Conservation (phyloP, 2,888 invertebrate species). For the Platycheirus albimanus region DNA sequence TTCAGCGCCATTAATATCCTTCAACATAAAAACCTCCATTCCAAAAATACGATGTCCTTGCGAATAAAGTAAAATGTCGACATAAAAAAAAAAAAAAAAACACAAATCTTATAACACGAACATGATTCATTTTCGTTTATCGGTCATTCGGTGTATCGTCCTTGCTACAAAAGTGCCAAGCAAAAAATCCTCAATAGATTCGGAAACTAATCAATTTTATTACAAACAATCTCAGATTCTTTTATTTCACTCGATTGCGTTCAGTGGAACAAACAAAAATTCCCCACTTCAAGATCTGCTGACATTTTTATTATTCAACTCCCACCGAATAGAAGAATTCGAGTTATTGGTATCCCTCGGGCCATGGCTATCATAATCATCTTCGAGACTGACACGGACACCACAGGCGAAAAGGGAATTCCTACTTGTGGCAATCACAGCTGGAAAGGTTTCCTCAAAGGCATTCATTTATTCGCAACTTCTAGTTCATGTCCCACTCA, state of each 20-base stretch:
- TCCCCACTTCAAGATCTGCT: slow-evolving; percentile 45
- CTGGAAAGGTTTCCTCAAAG: slow-evolving; percentile 52
- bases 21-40: not conserved
- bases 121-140: not conserved
- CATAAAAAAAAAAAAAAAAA: not conserved
- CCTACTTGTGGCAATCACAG: slow-evolving; percentile 58
- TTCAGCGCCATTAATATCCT: not conserved
- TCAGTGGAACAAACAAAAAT: slow-evolving; percentile 33
- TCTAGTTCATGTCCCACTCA: not conserved
- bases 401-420: slow-evolving; percentile 29
- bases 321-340: slow-evolving; percentile 4
- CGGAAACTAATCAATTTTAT: slow-evolving; percentile 39
- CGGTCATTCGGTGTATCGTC: not conserved
- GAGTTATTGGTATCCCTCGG: slow-evolving; percentile 21
- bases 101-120: not conserved
- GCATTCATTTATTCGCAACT: slow-evolving; percentile 20
- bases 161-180: not conserved
- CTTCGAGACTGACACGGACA: slow-evolving; percentile 46
- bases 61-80: not conserved
- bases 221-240: not conserved
- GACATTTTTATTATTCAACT: slow-evolving; percentile 54
- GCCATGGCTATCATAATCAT: slow-evolving; percentile 37
- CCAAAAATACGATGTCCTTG: not conserved
- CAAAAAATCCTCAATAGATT: slow-evolving; percentile 7
- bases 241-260: slow-evolving; percentile 46